A percentile compares a stretch with the other conserved stretches of the same genome.
Conservation (phyloP, 2,888 invertebrate species). For the Pristionchus exspectatus region DNA sequence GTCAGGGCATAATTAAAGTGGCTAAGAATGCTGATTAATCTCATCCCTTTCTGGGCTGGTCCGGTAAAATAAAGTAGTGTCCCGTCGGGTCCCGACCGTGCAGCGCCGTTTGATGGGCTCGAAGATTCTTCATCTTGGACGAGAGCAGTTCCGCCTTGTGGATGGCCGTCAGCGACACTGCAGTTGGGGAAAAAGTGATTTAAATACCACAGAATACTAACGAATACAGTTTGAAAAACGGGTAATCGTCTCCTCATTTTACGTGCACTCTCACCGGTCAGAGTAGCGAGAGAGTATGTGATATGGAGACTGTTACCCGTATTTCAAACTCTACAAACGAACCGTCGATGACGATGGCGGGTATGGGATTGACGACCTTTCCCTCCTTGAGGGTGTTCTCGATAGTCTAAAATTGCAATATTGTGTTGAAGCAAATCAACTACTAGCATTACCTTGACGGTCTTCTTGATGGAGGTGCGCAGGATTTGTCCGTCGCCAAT, state of each 20-base stretch:
- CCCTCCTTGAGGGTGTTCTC: conserved; percentile 2
- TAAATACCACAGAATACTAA: background rate
- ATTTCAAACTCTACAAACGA: background rate
- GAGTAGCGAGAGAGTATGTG: too few species aligned
- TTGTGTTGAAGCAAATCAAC: background rate
- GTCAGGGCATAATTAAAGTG: too few species aligned
- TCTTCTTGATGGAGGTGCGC: conserved; percentile 18
- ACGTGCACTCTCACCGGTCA: too few species aligned
- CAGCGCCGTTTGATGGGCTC: background rate
- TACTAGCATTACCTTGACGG: background rate
- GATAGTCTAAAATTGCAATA: conserved; percentile 4
- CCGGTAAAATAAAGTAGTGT: too few species aligned
- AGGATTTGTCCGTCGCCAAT: conserved; percentile 19
- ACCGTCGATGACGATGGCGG: conserved; percentile 33
- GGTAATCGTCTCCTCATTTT: too few species aligned
- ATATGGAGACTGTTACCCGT: too few species aligned
- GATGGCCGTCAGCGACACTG: background rate
- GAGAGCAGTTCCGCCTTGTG: background rate
- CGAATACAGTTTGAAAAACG: too few species aligned
- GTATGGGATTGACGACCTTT: background rate
- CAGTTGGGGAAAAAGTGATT: background rate
- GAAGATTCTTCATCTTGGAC: background rate
- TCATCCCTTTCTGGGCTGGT: too few species aligned
- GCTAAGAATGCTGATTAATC: too few species aligned
- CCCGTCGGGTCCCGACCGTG: background rate